These are phyloP conservation scores for Parnassius orleans DNA, from an alignment of 2,888 invertebrate genomes.

Conservation along the genomic window DNA sequence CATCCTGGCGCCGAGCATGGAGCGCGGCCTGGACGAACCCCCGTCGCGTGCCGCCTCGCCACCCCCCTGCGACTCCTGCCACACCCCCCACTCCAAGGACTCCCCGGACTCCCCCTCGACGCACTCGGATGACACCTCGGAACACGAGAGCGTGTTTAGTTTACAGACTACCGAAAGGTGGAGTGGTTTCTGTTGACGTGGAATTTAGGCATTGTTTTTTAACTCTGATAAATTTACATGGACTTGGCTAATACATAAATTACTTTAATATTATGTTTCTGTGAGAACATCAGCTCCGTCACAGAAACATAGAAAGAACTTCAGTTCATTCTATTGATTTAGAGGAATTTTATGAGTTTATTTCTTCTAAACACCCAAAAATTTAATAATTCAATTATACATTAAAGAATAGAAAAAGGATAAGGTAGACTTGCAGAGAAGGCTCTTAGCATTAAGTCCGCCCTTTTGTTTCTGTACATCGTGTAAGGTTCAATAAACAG, in stretches of 20 bases:
- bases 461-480: too few relatives aligned
- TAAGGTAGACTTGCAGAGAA: too few relatives aligned
- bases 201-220: conserved; percentile 15
- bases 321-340: too few relatives aligned
- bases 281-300: too few relatives aligned
- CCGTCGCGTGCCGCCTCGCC: conserved; percentile 43
- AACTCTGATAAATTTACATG: background rate
- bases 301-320: too few relatives aligned
- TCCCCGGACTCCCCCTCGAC: conserved; percentile 52
- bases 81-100: conserved; percentile 42
- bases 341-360: too few relatives aligned
- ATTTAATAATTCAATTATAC: too few relatives aligned
- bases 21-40: conserved; percentile 86
- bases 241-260: conserved; percentile 1
- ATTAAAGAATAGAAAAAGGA: too few relatives aligned
- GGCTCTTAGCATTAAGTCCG: too few relatives aligned
- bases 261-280: too few relatives aligned
- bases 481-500: too few relatives aligned
- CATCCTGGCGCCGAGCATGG: conserved; percentile 90
- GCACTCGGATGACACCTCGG: conserved; percentile 60
- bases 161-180: conserved; percentile 73
- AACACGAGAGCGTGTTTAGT: conserved; percentile 78
- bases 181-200: conserved; percentile 31
- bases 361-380: too few relatives aligned
- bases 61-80: conserved; percentile 36